phyloP scores from a whole-genome alignment of 1,140 invertebrate genomes.

The Leptinotarsa lineolata region DNA sequence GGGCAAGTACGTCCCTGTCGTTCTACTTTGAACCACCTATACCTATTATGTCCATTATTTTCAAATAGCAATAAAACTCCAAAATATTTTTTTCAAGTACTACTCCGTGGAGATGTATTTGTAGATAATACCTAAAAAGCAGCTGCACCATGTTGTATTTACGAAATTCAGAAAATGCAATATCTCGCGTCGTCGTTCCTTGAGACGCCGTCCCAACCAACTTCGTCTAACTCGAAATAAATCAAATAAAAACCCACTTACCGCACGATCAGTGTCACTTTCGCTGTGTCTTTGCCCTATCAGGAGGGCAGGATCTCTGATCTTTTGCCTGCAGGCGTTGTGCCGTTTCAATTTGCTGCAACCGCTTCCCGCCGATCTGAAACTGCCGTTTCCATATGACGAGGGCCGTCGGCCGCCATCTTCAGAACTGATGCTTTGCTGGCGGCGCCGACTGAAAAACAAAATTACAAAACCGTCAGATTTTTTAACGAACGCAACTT shows the following conservation, averaged over 20 bases:
- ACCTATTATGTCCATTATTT: too few species aligned
- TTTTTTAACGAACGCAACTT: too few species aligned
- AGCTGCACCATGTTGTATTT: too few species aligned
- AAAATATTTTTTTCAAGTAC: too few species aligned
- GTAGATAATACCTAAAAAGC: too few species aligned
- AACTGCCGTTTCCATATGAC: constrained; percentile 37
- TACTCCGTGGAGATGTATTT: too few species aligned
- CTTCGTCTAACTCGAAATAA: neutral
- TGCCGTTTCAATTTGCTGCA: constrained; percentile 45
- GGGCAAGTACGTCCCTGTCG: too few species aligned
- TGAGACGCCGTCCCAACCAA: too few species aligned
- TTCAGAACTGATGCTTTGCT: constrained; percentile 42
- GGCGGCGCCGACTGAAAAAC: constrained; percentile 41
- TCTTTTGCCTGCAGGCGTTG: constrained; percentile 46
- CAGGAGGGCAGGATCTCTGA: constrained; percentile 31
- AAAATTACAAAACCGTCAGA: neutral
- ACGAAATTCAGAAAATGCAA: too few species aligned
- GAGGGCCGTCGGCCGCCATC: constrained; percentile 34
- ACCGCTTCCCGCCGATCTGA: constrained; percentile 41
- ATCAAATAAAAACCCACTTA: constrained; percentile 34
- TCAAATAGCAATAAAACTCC: too few species aligned
- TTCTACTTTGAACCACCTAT: too few species aligned
- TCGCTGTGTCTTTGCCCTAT: constrained; percentile 26
- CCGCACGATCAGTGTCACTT: constrained; percentile 21
- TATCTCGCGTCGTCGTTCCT: too few species aligned